A percentile compares a stretch with the other conserved stretches of the same genome.
Evolutionary conservation across 2,888 invertebrate species (phyloP).

Genomic region (Leptopterna dolabrata): DNA sequence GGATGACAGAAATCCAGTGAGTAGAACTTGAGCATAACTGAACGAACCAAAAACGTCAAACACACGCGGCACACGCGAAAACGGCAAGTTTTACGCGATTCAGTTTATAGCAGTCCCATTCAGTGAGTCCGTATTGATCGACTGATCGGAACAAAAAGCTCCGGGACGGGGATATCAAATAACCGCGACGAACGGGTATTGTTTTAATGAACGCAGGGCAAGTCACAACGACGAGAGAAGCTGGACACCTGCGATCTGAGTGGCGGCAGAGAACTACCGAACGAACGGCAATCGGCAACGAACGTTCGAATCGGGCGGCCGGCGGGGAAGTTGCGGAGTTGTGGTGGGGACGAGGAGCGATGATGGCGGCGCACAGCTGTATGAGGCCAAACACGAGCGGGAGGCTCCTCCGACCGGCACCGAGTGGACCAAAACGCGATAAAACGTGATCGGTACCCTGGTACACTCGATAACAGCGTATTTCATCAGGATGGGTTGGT

Average conservation of each 20-base stretch:
- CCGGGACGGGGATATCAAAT: neutral
- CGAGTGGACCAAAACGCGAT: too few relatives aligned
- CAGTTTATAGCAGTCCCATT: neutral
- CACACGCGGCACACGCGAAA: slow-evolving; percentile 40
- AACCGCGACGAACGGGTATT: neutral
- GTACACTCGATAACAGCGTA: too few relatives aligned
- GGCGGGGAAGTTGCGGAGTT: neutral
- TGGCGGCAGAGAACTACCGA: slow-evolving; percentile 20
- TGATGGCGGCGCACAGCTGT: slow-evolving; percentile 11
- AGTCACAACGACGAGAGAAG: neutral
- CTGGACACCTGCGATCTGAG: neutral
- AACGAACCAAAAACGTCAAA: neutral
- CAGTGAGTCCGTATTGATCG: neutral
- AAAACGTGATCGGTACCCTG: too few relatives aligned
- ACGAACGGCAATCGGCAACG: neutral
- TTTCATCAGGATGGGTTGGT: too few relatives aligned
- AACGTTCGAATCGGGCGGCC: neutral
- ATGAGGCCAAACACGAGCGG: slow-evolving; percentile 2
- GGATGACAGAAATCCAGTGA: slow-evolving; percentile 18
- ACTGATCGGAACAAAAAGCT: neutral
- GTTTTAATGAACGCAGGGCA: slow-evolving; percentile 4
- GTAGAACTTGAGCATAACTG: slow-evolving; percentile 26
- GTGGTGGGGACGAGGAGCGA: neutral
- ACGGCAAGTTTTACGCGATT: neutral
- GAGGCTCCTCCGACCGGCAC: too few relatives aligned